Conservation (phyloP, 2,797 vertebrate species). For the Acestrorhynchus altus region DNA sequence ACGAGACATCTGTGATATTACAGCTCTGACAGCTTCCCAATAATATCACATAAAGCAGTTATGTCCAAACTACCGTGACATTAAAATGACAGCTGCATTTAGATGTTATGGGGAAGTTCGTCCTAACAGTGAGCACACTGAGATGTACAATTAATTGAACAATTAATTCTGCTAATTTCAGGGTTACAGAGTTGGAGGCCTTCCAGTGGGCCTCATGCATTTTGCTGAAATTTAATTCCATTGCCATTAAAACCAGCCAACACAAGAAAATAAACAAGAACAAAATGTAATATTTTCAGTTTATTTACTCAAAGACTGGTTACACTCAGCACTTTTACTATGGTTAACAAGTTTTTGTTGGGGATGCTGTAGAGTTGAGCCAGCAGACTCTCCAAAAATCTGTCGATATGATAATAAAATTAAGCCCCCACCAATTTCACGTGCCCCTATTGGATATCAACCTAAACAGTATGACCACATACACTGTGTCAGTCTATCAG, state of each 20-base stretch:
- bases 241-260: constrained; percentile 2
- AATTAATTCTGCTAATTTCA: constrained; percentile 64
- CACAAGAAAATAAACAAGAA: neutral
- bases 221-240: constrained; percentile 7
- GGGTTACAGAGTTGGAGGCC: constrained; percentile 55
- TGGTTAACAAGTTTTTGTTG: too few relatives aligned
- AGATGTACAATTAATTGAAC: constrained; percentile 44
- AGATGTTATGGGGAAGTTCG: constrained; percentile 59
- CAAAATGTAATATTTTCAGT: too few relatives aligned
- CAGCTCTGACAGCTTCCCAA: constrained; percentile 45
- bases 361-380: too few relatives aligned
- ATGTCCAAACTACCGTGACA: constrained; percentile 58
- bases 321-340: too few relatives aligned
- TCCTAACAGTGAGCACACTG: constrained; percentile 59
- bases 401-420: too few relatives aligned
- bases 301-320: too few relatives aligned
- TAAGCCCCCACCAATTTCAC: too few relatives aligned
- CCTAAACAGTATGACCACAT: too few relatives aligned
- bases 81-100: constrained; percentile 76
- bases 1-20: constrained; percentile 50
- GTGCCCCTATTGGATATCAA: too few relatives aligned
- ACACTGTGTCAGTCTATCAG: too few relatives aligned
- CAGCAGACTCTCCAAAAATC: too few relatives aligned
- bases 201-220: constrained; percentile 32
- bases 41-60: constrained; percentile 63